A percentile compares a stretch with the other conserved stretches of the same genome.
Conservation (phyloP, 2,113 vertebrate genomes). For the Oncorhynchus mykiss region DNA sequence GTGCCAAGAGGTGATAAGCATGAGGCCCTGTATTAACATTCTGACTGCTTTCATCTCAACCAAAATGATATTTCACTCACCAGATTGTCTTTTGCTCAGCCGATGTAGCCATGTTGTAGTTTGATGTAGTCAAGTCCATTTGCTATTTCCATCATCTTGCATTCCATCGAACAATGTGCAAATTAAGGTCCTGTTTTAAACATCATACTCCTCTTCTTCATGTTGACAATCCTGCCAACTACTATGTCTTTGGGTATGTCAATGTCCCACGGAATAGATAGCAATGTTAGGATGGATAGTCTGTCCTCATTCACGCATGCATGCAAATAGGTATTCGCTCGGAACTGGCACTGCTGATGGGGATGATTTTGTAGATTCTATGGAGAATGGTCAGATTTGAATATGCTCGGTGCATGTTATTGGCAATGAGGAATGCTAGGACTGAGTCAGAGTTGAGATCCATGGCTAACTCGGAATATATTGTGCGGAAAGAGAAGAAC, state of each 20-base stretch:
- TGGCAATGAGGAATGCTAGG: constrained; percentile 1
- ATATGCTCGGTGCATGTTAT: neutral
- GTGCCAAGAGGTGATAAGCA: too few species aligned
- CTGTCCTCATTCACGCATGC: neutral
- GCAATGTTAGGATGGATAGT: constrained; percentile 4
- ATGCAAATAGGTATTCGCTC: neutral
- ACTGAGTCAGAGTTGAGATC: neutral
- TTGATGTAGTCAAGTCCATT: too few species aligned
- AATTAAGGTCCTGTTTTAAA: neutral
- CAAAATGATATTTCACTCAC: too few species aligned
- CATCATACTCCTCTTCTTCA: neutral
- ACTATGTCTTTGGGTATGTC: constrained; percentile 1
- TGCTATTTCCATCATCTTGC: too few species aligned
- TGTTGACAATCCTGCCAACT: too few species aligned
- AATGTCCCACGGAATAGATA: neutral
- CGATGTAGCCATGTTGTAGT: too few species aligned
- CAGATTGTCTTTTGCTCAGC: too few species aligned
- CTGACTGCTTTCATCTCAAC: too few species aligned
- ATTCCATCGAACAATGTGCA: too few species aligned
- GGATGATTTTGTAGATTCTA: constrained; percentile 5
- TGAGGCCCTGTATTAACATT: too few species aligned
- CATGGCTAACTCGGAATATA: neutral
- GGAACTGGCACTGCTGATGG: constrained; percentile 4
- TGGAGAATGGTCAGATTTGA: neutral
- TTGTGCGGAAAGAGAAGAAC: neutral